Base-by-base conservation (phyloP, 2,888 invertebrate species). In the Phragmatobia fuliginosa region DNA sequence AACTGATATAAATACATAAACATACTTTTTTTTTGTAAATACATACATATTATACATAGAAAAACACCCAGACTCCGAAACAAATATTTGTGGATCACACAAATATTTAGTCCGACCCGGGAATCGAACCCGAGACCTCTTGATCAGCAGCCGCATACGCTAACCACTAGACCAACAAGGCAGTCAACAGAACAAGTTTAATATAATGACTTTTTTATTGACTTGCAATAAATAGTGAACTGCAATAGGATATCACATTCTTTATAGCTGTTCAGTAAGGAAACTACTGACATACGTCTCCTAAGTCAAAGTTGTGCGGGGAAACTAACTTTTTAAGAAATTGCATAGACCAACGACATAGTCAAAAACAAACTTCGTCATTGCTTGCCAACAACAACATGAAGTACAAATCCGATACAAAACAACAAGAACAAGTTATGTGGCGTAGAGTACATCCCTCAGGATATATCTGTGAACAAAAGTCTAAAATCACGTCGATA, bases 401-500 rank as follows among this genome's bases (percentile, higher is more conserved):
- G 72, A 73, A 79, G 70, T 76, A 74, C 64, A 68, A 76, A 74
- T 78, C 71, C 66, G 73, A 73, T 81, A 83, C 75, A 81, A 83
- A 80, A 81, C 81, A 80, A 76, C 73, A 72, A 83, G 69, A 67
- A 67, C 65, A 67, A 78, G 78, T 75, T 73, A 80, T 72, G 71
- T 74, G 73, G 73, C 78, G 70, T 73, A 76, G 80, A 84, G 79
- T 79, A 81, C 75, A 78, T 83, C 87, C 83, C 84, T 66, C 68
- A 77, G 83, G 87, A 85, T 76, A 78, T 79, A 83, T 85, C 83
- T 82, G 77, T 80, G 81, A 84, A 82, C 79, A 82, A 82, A 84
- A 82, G 79, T 83, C 73, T 82, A 76, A 81, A 85, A 86, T 84
- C 81, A 76, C 83, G 78, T 84, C 87, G 87, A 90, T 87, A 87